Conservation (phyloP, 2,113 vertebrate genomes). For the Mormoops blainvillei region DNA sequence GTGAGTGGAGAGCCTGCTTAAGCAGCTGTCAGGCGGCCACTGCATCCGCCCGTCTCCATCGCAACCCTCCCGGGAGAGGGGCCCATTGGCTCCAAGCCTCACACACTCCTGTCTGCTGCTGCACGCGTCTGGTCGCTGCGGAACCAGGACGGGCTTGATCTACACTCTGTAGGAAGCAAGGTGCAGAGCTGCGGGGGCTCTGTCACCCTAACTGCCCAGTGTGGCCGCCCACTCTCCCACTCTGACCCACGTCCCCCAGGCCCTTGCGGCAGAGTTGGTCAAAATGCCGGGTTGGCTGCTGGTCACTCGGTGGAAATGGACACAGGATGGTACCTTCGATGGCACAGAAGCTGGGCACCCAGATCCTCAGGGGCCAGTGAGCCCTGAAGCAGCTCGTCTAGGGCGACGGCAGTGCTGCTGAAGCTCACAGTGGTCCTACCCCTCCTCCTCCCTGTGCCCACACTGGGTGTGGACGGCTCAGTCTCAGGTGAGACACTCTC, state of each 20-base stretch:
- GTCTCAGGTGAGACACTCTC: not conserved
- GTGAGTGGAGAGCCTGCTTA: accelerated
- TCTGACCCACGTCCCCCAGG: not conserved
- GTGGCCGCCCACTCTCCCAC: not conserved
- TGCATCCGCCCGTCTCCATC: not conserved
- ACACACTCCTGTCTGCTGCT: accelerated
- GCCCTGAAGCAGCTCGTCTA: accelerated
- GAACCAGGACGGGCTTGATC: not conserved
- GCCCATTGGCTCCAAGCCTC: accelerated
- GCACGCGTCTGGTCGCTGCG: accelerated
- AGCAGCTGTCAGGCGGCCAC: not conserved
- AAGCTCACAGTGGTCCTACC: accelerated
- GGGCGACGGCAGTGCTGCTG: no score
- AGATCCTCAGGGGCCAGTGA: not conserved
- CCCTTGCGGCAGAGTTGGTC: accelerated
- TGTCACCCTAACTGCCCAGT: not conserved
- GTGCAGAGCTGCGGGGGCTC: not conserved
- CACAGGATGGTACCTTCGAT: accelerated
- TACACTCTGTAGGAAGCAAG: not conserved
- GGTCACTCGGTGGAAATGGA: not conserved
- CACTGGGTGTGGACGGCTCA: accelerated
- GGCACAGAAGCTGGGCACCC: not conserved
- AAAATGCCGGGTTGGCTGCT: no score
- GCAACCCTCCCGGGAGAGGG: not conserved
- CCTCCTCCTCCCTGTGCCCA: accelerated